These are phyloP conservation scores for Phragmatobia fuliginosa DNA, from an alignment of 2,888 invertebrate species.

Conservation along the genomic window DNA sequence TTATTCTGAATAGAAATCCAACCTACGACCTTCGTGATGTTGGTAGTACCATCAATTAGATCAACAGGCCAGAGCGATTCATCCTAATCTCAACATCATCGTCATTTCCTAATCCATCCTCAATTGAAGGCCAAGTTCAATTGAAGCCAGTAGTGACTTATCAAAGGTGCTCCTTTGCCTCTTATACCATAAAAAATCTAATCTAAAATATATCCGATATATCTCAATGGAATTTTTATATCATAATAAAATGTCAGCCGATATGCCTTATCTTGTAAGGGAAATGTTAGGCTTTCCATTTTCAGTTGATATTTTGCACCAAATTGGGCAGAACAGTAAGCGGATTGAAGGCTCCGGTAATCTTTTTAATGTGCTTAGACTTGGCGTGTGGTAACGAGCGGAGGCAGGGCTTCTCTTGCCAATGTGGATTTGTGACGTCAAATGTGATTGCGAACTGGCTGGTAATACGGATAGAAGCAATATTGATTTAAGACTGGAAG, in stretches of 20 bases:
- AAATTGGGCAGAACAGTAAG: conserved; percentile 38
- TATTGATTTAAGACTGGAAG: conserved; percentile 29
- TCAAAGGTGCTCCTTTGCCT: too few species aligned
- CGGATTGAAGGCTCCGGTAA: conserved; percentile 38
- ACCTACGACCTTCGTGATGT: too few species aligned
- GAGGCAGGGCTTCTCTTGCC: conserved; percentile 41
- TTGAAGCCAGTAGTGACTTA: too few species aligned
- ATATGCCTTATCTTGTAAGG: neutral
- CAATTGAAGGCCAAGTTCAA: too few species aligned
- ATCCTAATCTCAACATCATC: too few species aligned
- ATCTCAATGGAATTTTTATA: neutral
- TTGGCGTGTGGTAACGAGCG: conserved; percentile 29
- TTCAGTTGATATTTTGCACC: conserved; percentile 18
- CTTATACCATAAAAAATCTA: neutral
- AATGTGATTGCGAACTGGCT: conserved; percentile 47
- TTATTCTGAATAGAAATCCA: too few species aligned
- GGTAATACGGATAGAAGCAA: conserved; percentile 32
- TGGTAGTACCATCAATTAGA: too few species aligned
- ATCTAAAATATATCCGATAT: neutral
- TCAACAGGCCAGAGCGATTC: too few species aligned
- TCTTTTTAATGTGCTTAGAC: conserved; percentile 41
- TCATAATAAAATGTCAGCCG: neutral
- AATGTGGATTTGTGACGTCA: conserved; percentile 43
- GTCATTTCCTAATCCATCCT: too few species aligned
- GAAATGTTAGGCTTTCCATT: conserved; percentile 4